A percentile compares a stretch with the other conserved stretches of the same genome.
These are phyloP conservation scores for Solea senegalensis DNA, from an alignment of 2,113 vertebrate species.

Conservation along the genomic window DNA sequence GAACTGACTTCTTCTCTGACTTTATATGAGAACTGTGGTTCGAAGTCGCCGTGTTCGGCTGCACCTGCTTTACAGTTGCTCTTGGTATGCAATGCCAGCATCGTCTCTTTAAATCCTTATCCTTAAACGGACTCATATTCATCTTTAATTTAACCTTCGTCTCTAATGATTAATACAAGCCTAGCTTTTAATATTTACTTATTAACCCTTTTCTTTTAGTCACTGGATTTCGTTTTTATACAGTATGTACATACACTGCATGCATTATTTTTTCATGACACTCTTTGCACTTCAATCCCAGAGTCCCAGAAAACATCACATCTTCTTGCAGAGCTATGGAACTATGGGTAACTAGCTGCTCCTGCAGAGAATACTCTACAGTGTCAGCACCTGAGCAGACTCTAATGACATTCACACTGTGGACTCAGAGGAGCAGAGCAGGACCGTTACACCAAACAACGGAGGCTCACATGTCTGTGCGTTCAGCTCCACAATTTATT, in stretches of 20 bases:
- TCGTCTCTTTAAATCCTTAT: neutral
- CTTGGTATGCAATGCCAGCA: neutral
- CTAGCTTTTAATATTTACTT: neutral
- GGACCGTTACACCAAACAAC: constrained; percentile 7
- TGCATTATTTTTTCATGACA: neutral
- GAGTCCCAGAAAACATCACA: constrained; percentile 3
- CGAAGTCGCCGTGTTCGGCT: neutral
- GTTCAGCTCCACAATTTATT: neutral
- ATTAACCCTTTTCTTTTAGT: too few relatives aligned
- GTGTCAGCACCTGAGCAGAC: constrained; percentile 32
- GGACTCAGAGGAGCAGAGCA: constrained; percentile 20
- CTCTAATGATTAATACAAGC: neutral
- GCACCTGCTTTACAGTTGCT: neutral
- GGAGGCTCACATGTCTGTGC: constrained; percentile 17
- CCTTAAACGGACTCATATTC: neutral
- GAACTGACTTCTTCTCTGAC: too few relatives aligned
- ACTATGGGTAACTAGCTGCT: constrained; percentile 29
- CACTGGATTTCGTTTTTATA: neutral
- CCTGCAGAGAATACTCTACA: constrained; percentile 24
- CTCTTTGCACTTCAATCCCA: constrained; percentile 8
- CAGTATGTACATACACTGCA: neutral
- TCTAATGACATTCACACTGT: constrained; percentile 40
- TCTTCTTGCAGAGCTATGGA: neutral
- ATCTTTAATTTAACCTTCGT: neutral
- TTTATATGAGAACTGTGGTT: neutral